Base-by-base conservation (phyloP, 2,888 invertebrate species). In the Leptinotarsa juncta region DNA sequence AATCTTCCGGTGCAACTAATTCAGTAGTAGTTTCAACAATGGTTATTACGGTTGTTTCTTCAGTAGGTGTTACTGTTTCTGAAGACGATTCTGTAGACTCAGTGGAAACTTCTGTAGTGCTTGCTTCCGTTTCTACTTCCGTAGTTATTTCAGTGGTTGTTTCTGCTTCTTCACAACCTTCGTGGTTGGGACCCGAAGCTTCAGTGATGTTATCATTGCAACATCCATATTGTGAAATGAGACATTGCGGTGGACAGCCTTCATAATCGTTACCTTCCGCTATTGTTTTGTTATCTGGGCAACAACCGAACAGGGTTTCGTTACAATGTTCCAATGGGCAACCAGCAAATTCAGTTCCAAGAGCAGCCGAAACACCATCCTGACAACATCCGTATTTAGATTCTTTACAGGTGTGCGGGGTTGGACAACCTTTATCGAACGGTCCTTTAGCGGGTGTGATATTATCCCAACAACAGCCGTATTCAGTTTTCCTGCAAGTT, bases 401-500 rank as follows among this genome's bases (percentile, higher is more conserved):
- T 71, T 95, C 94, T 50, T 91, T 90, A 83, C 97, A 97, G 0
- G 95, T 95, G 78, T 92, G 90, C 0, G 93, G 91, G 71, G 90
- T 91, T 0, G 91, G 91, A 83, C 96, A 96, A 90, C 92, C 95
- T 89, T 93, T 90, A 72, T 93, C 93, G 81, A 96, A 96, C 15
- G 96, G 95, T 83, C 96, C 97, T 82, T 90, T 89, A 14, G 97
- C 97, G 7, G 90, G 85, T 0, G 94, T 94, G 77, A 91, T 91
- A 57, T 92, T 92, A 86, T 97, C 96, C 48, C 94, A 93, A 84
- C 97, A 97, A 85, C 97, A 97, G 4, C 97, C 97, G 84, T 92
- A 96, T 81, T 90, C 87, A 12, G 92, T 90, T 15, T 89, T 90
- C 16, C 88, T 88, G 82, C 96, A 96, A n/a, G 88, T 86, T 80